Conservation (phyloP, 2,797 vertebrate species). For the Hafferia zeledoni region DNA sequence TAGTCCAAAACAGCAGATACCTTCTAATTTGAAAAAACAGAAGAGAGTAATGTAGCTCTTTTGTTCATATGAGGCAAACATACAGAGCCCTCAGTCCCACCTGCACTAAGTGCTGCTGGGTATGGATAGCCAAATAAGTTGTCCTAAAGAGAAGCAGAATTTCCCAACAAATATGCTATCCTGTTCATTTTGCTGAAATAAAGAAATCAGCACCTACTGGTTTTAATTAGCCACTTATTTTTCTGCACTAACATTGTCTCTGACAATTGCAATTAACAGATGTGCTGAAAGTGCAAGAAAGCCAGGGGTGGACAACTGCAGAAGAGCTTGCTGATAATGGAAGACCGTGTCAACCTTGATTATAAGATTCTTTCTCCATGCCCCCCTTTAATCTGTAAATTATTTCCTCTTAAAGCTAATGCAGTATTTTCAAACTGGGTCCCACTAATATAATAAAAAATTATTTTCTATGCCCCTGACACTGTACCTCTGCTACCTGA, state of each 20-base stretch:
- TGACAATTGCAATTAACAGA: not conserved
- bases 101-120: not conserved
- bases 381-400: not conserved
- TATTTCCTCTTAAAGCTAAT: not conserved
- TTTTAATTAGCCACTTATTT: not conserved
- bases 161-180: not conserved
- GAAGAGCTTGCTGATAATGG: not conserved
- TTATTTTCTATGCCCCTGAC: not conserved
- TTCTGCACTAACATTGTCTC: not conserved
- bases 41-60: not conserved
- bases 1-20: not conserved
- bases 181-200: not conserved
- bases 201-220: not conserved
- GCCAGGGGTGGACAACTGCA: not conserved
- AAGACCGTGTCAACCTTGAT: not conserved
- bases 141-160: not conserved
- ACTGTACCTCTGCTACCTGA: not conserved
- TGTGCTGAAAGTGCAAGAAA: not conserved
- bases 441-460: not conserved
- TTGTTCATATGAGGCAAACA: not conserved
- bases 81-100: not conserved
- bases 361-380: not conserved
- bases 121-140: not conserved
- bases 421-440: not conserved
- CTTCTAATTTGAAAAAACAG: not conserved